Evolutionary conservation across 2,888 invertebrate species (phyloP), one percentile per base, ranked within the genome.

Genomic region (Heliconius hortense): DNA sequence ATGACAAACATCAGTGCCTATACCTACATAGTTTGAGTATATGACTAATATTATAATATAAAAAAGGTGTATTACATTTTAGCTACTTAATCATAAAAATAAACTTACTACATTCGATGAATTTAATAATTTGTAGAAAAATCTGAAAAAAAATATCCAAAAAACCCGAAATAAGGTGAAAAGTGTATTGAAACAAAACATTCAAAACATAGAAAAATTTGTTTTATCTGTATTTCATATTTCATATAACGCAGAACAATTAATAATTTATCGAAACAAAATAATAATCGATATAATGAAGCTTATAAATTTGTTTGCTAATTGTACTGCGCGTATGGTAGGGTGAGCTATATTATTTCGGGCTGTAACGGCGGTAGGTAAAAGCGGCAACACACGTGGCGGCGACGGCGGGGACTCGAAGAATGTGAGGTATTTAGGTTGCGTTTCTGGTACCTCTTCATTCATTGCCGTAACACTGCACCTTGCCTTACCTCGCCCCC

Each of bases 371-470:
- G 88, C 88, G 89, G 90, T 90, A 90, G 90, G 90, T 90, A 89
- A 88, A 86, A 88, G 88, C 86, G 87, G 85, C 86, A 84, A 83
- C 87, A 89, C 89, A 91, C 90, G 92, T 91, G 90, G 91, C 88
- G 87, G 86, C 85, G 85, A 83, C 84, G 82, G 80, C 86, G 87
- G 87, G 85, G 87, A 86, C 89, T 90, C 82, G 86, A 91, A 89
- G 92, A 92, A 94, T 93, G 91, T 84, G 83, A 81, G 92, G 94
- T 93, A 94, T 94, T 93, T 93, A 91, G 94, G 94, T 94, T 93
- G 90, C 89, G 90, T 90, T 90, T 90, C 89, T 91, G 90, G 91
- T 91, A 91, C 90, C 89, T 90, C 90, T 93, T 90, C 93, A 94
- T 94, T 94, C 92, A 94, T 89, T 89, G 91, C 89, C 88, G 89